Evolutionary conservation across 2,888 invertebrate genomes (phyloP).

Genomic region (Neoaliturus tenellus): DNA sequence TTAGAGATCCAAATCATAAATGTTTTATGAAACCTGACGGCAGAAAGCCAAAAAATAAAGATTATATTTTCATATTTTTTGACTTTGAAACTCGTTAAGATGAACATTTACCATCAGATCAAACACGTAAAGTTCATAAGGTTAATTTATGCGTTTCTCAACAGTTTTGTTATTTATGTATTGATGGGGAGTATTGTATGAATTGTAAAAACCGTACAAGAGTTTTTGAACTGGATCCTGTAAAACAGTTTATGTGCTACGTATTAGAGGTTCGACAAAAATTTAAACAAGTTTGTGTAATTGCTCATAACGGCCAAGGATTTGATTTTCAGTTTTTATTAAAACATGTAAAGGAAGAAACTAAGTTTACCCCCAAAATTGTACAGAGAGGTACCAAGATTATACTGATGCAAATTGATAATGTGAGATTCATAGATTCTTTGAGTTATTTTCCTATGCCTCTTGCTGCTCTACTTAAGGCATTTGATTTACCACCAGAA

Average conservation of each 20-base stretch:
- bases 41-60: constrained; percentile 33
- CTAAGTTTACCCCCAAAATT: constrained; percentile 23
- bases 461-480: constrained; percentile 64
- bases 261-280: neutral
- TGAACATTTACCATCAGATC: constrained; percentile 27
- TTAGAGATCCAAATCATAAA: constrained; percentile 3
- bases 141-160: constrained; percentile 30
- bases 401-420: constrained; percentile 21
- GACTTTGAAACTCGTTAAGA: constrained; percentile 64
- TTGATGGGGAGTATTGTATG: neutral
- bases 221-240: constrained; percentile 22
- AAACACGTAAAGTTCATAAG: neutral
- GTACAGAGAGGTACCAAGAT: constrained; percentile 31
- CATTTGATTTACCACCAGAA: constrained; percentile 64
- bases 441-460: constrained; percentile 68
- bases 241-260: neutral
- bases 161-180: constrained; percentile 11
- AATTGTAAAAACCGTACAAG: neutral
- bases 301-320: constrained; percentile 12
- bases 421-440: constrained; percentile 30
- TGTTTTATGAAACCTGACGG: constrained; percentile 55
- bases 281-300: constrained; percentile 7
- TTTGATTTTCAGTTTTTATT: constrained; percentile 31
- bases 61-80: constrained; percentile 62
- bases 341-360: constrained; percentile 28